A percentile compares a stretch with the other conserved stretches of the same genome.
Conservation (phyloP, 2,888 invertebrate species). For the Tachina lurida region DNA sequence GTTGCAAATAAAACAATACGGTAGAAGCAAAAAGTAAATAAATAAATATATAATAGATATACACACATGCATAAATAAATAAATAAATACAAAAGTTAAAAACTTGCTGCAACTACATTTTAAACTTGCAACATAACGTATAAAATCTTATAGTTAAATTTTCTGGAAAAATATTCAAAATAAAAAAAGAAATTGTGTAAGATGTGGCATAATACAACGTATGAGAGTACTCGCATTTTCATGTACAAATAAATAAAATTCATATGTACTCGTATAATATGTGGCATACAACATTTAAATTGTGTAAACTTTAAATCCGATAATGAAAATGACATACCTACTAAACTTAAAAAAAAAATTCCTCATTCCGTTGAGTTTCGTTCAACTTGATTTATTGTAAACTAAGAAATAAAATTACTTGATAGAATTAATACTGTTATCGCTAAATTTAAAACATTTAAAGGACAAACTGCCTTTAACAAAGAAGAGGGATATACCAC, state of each 20-base stretch:
- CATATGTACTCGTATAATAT: background rate
- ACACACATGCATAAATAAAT: background rate
- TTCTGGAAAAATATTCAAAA: background rate
- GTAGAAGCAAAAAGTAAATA: background rate
- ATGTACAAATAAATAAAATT: background rate
- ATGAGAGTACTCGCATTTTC: background rate
- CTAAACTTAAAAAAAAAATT: background rate
- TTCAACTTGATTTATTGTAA: background rate
- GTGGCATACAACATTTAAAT: background rate
- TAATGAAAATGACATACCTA: background rate
- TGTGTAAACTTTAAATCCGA: background rate
- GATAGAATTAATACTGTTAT: slow-evolving; percentile 7
- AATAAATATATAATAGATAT: background rate
- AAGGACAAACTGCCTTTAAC: background rate
- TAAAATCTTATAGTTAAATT: background rate
- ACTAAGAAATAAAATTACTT: background rate
- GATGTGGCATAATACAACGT: slow-evolving; percentile 19
- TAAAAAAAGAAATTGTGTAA: slow-evolving; percentile 4
- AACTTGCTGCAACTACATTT: slow-evolving; percentile 18
- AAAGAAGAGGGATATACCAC: background rate
- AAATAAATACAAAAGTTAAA: background rate
- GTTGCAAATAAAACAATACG: slow-evolving; percentile 31
- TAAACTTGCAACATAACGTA: slow-evolving; percentile 35
- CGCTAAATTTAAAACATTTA: slow-evolving; percentile 10
- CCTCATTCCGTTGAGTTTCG: background rate